A percentile compares a stretch with the other conserved stretches of the same genome.
These are phyloP conservation scores for Thalpophila matura DNA, from an alignment of 2,888 invertebrate genomes.

Conservation along the genomic window DNA sequence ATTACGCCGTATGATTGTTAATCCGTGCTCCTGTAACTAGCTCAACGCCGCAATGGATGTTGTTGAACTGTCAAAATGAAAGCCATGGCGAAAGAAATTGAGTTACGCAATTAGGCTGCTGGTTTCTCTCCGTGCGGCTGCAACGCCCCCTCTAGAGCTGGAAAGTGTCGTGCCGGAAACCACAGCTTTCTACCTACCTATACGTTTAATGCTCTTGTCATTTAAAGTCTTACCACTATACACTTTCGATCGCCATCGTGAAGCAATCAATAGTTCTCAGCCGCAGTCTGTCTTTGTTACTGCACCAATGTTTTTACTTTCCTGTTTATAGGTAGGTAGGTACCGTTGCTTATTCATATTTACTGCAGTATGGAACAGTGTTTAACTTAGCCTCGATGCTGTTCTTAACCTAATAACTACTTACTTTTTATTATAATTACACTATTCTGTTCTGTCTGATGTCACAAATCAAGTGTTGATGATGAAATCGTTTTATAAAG, in stretches of 20 bases:
- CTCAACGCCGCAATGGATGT: too few species aligned
- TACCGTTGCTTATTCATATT: conserved; percentile 9
- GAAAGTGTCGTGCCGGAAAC: conserved; percentile 82
- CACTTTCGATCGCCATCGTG: conserved; percentile 45
- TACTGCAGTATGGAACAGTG: background rate
- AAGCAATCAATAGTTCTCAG: conserved; percentile 41
- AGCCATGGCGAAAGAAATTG: too few species aligned
- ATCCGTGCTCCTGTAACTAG: too few species aligned
- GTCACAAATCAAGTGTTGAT: conserved; percentile 22
- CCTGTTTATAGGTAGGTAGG: background rate
- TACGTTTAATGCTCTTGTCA: conserved; percentile 64
- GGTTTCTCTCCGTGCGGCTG: conserved; percentile 68
- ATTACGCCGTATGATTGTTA: too few species aligned
- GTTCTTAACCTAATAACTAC: too few species aligned
- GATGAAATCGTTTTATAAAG: conserved; percentile 30
- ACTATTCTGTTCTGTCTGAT: too few species aligned
- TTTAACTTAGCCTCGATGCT: background rate
- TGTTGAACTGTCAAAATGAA: too few species aligned
- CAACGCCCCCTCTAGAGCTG: conserved; percentile 61
- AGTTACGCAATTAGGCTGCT: too few species aligned
- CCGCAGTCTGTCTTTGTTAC: conserved; percentile 1
- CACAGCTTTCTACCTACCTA: conserved; percentile 79
- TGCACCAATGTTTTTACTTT: conserved; percentile 23
- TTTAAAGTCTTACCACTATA: conserved; percentile 58
- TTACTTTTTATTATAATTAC: too few species aligned